Conservation (phyloP, 2,113 vertebrate species). For the Aleadryas rufinucha region DNA sequence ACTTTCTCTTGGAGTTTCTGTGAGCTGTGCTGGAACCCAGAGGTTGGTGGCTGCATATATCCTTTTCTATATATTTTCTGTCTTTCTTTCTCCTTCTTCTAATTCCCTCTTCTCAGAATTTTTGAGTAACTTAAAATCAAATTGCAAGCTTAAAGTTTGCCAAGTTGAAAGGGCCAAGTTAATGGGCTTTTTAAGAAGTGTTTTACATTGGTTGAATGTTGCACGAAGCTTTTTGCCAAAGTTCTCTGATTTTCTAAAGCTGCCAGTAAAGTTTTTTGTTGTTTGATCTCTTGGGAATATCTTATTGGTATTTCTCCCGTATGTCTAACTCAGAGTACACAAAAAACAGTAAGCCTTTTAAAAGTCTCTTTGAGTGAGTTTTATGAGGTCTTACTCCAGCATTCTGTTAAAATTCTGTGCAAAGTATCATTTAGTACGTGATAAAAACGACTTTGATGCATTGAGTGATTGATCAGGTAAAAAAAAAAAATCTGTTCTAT, state of each 20-base stretch:
- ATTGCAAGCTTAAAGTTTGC: background rate
- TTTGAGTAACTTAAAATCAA: accelerated
- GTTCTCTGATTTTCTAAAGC: background rate
- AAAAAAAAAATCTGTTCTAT: background rate
- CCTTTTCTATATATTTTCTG: background rate
- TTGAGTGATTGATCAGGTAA: background rate
- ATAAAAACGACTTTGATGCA: background rate
- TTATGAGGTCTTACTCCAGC: background rate
- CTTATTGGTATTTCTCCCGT: background rate
- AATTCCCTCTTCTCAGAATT: background rate
- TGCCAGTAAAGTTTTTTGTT: background rate
- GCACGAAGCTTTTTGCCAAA: background rate
- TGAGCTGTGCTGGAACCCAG: background rate
- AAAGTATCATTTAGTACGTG: accelerated
- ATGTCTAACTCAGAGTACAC: background rate
- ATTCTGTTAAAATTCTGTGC: background rate
- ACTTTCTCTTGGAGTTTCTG: background rate
- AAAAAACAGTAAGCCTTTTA: background rate
- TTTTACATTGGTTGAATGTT: background rate
- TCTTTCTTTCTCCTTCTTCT: background rate
- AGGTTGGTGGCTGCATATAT: background rate
- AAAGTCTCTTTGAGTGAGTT: background rate
- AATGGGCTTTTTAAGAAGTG: background rate
- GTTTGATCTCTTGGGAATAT: background rate
- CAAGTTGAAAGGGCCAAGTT: background rate